Evolutionary conservation across 2,113 vertebrate species (phyloP).

Genomic region (Origma solitaria): DNA sequence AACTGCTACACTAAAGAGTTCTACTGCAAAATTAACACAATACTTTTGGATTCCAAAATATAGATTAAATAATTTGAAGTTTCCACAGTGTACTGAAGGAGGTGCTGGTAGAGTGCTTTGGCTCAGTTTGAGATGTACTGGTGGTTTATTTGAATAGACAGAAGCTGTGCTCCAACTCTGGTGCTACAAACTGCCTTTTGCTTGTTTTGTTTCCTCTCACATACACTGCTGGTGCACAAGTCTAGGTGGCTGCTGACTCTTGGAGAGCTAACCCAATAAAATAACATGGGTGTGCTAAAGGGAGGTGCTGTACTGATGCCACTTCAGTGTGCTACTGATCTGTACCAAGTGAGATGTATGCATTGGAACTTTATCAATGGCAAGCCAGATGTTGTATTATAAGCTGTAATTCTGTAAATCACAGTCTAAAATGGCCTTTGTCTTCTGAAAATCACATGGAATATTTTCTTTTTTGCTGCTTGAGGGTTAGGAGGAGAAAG

Average conservation of each 20-base stretch:
- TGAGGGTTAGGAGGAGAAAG: neutral
- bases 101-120: neutral
- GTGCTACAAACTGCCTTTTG: neutral
- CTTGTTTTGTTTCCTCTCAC: neutral
- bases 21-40: neutral
- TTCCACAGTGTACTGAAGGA: neutral
- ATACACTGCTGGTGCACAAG: accelerated
- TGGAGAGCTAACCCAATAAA: neutral
- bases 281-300: accelerated
- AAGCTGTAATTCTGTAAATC: neutral
- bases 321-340: neutral
- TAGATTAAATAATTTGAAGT: neutral
- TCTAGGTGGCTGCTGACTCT: neutral
- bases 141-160: neutral
- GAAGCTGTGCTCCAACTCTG: neutral
- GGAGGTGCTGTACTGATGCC: neutral
- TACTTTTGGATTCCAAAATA: neutral
- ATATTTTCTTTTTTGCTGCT: neutral
- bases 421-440: neutral
- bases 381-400: neutral
- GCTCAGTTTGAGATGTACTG: neutral
- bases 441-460: neutral
- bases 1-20: neutral
- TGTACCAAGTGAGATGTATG: no score
- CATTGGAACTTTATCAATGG: neutral